phyloP scores from a whole-genome alignment of 2,797 vertebrate genomes.

The Lemur catta region DNA sequence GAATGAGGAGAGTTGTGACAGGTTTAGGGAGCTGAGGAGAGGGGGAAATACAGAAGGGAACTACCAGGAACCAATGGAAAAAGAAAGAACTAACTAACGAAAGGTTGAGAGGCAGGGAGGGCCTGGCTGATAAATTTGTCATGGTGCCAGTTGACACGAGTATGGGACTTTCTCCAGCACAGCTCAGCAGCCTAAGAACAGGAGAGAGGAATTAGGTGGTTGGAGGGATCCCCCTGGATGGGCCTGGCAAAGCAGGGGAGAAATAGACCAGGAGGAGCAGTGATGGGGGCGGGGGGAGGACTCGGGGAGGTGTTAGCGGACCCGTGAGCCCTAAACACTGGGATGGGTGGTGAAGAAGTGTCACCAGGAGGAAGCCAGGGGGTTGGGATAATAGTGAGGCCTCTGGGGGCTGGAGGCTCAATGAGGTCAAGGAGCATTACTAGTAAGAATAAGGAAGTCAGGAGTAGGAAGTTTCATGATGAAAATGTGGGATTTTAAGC shows the following conservation, averaged over 20 bases:
- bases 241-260: background rate
- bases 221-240: background rate
- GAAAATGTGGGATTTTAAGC: background rate
- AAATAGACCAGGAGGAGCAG: background rate
- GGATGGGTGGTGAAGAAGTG: too few relatives aligned
- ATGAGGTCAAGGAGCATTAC: background rate
- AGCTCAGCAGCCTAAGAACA: background rate
- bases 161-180: background rate
- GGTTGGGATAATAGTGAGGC: background rate
- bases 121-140: slow-evolving; percentile 36
- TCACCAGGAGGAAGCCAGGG: background rate
- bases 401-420: background rate
- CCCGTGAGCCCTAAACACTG: background rate
- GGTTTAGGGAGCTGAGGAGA: slow-evolving; percentile 39
- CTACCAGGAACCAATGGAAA: slow-evolving; percentile 6
- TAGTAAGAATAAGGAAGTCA: background rate
- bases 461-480: background rate
- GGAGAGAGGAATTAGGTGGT: background rate
- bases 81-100: background rate
- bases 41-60: slow-evolving; percentile 29
- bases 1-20: slow-evolving; percentile 55
- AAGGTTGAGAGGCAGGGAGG: background rate
- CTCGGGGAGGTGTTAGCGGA: background rate
- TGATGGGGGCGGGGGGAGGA: fast-evolving
- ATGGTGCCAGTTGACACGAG: background rate